A percentile compares a stretch with the other conserved stretches of the same genome.
Conservation (phyloP, 1,140 invertebrate species). For the Drosophila eugracilis region DNA sequence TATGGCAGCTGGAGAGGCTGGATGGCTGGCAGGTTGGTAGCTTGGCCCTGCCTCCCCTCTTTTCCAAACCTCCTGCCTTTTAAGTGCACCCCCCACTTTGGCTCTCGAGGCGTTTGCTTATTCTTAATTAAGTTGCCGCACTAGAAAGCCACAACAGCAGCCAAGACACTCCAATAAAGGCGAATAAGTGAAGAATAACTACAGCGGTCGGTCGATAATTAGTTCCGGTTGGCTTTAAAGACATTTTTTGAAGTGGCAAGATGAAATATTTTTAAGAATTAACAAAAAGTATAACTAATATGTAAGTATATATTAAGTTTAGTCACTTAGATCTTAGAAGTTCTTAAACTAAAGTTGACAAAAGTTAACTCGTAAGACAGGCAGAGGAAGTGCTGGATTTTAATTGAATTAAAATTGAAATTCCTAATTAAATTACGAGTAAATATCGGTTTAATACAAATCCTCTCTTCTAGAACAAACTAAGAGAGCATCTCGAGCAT, state of each 20-base stretch:
- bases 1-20: constrained; percentile 45
- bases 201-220: constrained; percentile 16
- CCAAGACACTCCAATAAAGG: constrained; percentile 23
- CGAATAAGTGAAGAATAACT: constrained; percentile 25
- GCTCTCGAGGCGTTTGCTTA: constrained; percentile 62
- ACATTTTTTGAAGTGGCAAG: neutral
- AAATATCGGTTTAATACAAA: constrained; percentile 35
- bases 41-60: neutral
- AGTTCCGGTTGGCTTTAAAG: neutral
- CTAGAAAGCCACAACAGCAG: constrained; percentile 25
- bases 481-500: constrained; percentile 23
- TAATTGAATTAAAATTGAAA: constrained; percentile 63
- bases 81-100: constrained; percentile 7
- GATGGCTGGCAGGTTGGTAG: neutral
- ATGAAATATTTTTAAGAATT: neutral
- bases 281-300: too few relatives aligned
- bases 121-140: constrained; percentile 72
- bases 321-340: too few relatives aligned
- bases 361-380: neutral
- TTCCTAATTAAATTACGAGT: constrained; percentile 60
- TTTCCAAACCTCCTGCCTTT: neutral
- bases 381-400: neutral
- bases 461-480: neutral
- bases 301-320: too few relatives aligned
- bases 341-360: too few relatives aligned